Evolutionary conservation across 1,140 invertebrate species (phyloP).

Genomic region (Drosophila teissieri): DNA sequence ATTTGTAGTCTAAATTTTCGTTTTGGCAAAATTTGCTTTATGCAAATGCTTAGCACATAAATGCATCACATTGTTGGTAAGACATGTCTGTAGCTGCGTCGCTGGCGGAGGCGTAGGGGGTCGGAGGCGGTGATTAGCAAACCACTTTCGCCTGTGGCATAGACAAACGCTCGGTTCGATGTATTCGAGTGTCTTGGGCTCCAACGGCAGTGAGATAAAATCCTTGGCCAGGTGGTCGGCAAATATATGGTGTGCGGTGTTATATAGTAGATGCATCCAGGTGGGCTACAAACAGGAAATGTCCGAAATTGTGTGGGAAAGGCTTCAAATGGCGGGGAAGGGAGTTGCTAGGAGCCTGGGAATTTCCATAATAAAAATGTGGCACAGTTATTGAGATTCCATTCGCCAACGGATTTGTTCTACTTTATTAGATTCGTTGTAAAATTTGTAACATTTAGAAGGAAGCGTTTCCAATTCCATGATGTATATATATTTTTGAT

Average conservation of each 20-base stretch:
- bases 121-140: constrained; percentile 32
- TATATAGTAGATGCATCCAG: constrained; percentile 40
- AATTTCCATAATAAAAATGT: constrained; percentile 30
- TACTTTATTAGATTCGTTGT: no score
- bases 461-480: no score
- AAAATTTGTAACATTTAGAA: no score
- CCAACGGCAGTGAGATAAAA: constrained; percentile 30
- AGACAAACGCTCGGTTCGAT: constrained; percentile 33
- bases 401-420: neutral
- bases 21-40: constrained; percentile 74
- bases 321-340: constrained; percentile 8
- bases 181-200: constrained; percentile 30
- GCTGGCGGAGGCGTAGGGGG: neutral
- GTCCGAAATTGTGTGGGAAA: neutral
- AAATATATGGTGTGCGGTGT: constrained; percentile 45
- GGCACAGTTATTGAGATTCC: constrained; percentile 15
- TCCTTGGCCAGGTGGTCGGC: constrained; percentile 52
- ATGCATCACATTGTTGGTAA: constrained; percentile 59
- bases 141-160: constrained; percentile 65
- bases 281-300: constrained; percentile 37
- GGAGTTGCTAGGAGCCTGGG: constrained; percentile 18
- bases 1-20: constrained; percentile 56
- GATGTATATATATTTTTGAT: no score
- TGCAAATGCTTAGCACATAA: constrained; percentile 78
- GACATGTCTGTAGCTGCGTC: constrained; percentile 31